Base-by-base conservation (phyloP, 2,113 vertebrate genomes). In the Phyllostomus discolor region DNA sequence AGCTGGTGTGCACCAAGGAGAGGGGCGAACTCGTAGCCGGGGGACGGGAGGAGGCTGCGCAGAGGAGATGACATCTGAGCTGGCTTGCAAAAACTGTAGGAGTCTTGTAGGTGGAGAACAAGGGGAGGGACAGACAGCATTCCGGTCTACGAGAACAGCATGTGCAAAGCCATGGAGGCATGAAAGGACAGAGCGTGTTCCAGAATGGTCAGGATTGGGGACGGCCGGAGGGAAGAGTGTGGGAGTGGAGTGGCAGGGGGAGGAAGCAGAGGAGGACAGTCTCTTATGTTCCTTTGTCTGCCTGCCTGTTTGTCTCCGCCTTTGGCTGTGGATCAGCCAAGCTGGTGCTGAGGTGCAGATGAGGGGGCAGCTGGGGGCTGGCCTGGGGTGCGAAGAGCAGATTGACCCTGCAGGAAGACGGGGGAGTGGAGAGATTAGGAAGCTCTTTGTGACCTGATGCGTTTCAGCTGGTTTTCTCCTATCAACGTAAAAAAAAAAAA, bases 141-240 rank as follows among this genome's bases (percentile, higher is more conserved):
- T 95, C 70, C 78, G 26, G 84, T 81, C 90, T 96, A 78, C 72
- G 50, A 90, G 93, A 87, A 91, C 78, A 95, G 92, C 75, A 87
- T 91, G 79, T 95, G 92, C 41, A 0, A 94, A 96, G 94, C 78
- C 90, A 85, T 2, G 54, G 91, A 95, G 90, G 94, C 59, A 14
- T 48, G 70, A 96, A 95, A 95, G 79, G 94, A 72, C 73, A 93
- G 28, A 90, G 79, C 7, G 0, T 43, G 81, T 82, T 88, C 66
- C 86, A 86, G 94, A 84, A 76, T 73, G 90, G 80, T 75, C 33
- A 62, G 90, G 90, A 73, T 14, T 87, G 92, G 76, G 88, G 59
- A 38, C 46, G 90, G 67, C 43, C 17, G 3, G 35, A 84, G 38
- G 92, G 78, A 75, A 92, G 69, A n/a, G 69, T 41, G 16, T 76